Base-by-base conservation (phyloP, 2,113 vertebrate genomes). In the Colius striatus region DNA sequence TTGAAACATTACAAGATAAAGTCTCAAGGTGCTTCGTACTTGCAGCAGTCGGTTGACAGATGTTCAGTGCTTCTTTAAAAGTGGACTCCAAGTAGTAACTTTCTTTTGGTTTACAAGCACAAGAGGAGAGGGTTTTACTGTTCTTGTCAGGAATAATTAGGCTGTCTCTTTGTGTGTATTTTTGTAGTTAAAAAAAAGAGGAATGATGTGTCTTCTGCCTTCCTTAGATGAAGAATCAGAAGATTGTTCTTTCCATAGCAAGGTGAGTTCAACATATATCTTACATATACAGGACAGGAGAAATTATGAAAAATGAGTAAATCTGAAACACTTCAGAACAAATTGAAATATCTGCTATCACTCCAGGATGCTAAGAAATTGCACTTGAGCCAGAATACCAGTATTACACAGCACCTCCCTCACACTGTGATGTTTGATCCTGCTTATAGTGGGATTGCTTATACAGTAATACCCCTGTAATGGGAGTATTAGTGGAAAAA, bases 141-240 rank as follows among this genome's bases (percentile, higher is more conserved):
- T 72, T 94, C 47, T 68, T 92, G n/a, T 62, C 8, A 18, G 9
- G 13, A 17, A 48, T 88, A 92, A 82, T 36, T 45, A 18, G 16
- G 6, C 86, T 61, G 17, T 71, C 32, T 60, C 32, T 84, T 3
- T 94, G 8, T 91, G 26, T 94, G 38, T 86, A 22, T 62, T 74
- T 92, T 92, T 97, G 27, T 96, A 98, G 98, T 2, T 95, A 58
- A 95, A 94, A 92, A 97, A 96, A 92, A 94, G 75, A 83, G 94
- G 96, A 78, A 73, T 97, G 74, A 11, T 97, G 84, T 95, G 87
- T 58, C 82, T 98, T 95, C 94, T 98, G 1, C 98, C 98, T 62
- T 98, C 97, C 11, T 84, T 98, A 41, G 76, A 93, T 87, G 98
- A 98, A 84, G 98, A 98, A 81, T 93, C 55, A 9, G 98, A 98